Conservation (phyloP, 2,113 vertebrate species). For the Baryphthengus martii region DNA sequence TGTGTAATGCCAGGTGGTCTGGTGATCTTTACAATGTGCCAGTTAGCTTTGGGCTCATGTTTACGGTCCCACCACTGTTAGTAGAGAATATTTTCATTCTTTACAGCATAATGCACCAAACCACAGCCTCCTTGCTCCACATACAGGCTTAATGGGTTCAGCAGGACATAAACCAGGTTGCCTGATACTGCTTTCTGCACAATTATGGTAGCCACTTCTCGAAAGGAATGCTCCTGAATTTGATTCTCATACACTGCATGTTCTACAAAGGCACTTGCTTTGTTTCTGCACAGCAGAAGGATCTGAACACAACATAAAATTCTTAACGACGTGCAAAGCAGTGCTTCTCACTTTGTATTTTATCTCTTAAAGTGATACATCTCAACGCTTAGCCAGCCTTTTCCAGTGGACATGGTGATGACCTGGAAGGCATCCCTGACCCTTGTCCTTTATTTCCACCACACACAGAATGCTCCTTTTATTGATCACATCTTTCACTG, state of each 20-base stretch:
- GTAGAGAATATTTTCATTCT: neutral
- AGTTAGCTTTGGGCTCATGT: neutral
- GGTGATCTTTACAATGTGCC: neutral
- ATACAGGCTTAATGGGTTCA: neutral
- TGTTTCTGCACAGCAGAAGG: neutral
- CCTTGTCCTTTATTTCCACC: neutral
- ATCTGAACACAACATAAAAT: neutral
- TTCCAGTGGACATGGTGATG: neutral
- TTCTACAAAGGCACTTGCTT: neutral
- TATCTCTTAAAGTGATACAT: neutral
- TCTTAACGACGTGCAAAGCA: neutral
- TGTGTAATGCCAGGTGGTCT: neutral
- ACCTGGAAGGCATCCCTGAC: neutral
- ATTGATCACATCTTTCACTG: constrained; percentile 17
- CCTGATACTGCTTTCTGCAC: neutral
- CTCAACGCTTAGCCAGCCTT: neutral
- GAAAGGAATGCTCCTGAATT: neutral
- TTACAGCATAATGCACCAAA: neutral
- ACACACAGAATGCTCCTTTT: neutral
- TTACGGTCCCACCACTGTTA: neutral
- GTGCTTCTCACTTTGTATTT: neutral
- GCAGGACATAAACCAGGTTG: neutral
- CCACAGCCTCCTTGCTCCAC: neutral
- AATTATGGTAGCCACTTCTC: neutral
- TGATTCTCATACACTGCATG: neutral